Conservation (phyloP, 2,797 vertebrate genomes). For the Anisognathus igniventris region DNA sequence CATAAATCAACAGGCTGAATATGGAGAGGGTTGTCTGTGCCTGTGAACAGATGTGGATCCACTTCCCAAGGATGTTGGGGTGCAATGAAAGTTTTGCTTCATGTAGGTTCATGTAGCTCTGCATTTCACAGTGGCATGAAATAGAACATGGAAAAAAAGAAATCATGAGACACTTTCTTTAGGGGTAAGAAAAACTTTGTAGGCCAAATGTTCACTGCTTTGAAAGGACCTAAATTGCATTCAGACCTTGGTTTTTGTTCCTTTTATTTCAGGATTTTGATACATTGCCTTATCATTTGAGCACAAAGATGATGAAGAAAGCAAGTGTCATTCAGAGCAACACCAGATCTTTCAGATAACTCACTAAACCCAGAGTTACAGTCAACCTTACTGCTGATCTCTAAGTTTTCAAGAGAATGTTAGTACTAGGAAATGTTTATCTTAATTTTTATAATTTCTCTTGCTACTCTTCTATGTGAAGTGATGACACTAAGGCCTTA, state of each 20-base stretch:
- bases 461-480: background rate
- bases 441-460: background rate
- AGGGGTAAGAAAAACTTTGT: background rate
- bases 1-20: background rate
- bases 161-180: background rate
- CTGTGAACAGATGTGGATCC: background rate
- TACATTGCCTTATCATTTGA: background rate
- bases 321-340: background rate
- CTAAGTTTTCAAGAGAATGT: background rate
- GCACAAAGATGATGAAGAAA: background rate
- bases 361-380: background rate
- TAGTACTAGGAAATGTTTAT: background rate
- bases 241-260: background rate
- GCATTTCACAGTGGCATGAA: background rate
- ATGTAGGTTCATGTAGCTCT: background rate
- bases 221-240: background rate
- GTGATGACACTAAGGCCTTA: background rate
- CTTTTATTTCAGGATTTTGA: background rate
- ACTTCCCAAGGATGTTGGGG: background rate
- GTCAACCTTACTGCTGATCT: background rate
- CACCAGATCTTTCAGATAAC: background rate
- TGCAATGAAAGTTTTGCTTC: background rate
- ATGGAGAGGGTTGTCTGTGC: background rate
- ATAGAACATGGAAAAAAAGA: background rate
- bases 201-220: background rate